These are phyloP conservation scores for Heliopora coerulea DNA, from an alignment of 92 coral and sea anemone species.

Conservation along the genomic window DNA sequence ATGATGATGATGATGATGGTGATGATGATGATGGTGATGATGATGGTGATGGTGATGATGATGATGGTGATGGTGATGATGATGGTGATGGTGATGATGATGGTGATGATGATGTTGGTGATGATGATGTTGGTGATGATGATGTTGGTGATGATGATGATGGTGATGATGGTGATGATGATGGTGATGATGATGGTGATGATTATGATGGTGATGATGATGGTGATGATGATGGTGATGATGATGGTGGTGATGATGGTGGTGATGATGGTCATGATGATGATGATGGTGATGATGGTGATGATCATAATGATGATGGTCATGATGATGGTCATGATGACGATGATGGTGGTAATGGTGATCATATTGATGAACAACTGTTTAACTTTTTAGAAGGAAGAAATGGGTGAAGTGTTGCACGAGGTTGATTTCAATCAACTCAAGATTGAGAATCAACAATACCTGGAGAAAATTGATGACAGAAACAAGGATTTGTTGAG, in stretches of 20 bases:
- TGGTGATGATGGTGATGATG: too few relatives aligned
- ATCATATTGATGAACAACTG: too few relatives aligned
- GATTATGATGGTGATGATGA: too few relatives aligned
- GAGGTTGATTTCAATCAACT: constrained; percentile 98
- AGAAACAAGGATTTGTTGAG: constrained; percentile 92
- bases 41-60: not conserved
- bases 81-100: not conserved
- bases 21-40: not conserved
- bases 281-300: not conserved
- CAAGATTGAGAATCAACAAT: constrained; percentile 97
- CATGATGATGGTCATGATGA: not conserved
- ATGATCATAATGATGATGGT: not conserved
- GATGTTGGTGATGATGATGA: too few relatives aligned
- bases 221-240: too few relatives aligned
- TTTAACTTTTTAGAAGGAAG: constrained; percentile 76
- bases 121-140: not conserved
- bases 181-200: too few relatives aligned
- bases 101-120: not conserved
- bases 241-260: not conserved
- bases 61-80: constrained; percentile 3
- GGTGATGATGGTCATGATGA: not conserved
- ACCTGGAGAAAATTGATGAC: constrained; percentile 96
- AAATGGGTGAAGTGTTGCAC: constrained; percentile 98
- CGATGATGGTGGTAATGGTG: not conserved
- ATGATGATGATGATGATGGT: constrained; percentile 2